Conservation (phyloP, 2,113 vertebrate species). For the Fulica atra region DNA sequence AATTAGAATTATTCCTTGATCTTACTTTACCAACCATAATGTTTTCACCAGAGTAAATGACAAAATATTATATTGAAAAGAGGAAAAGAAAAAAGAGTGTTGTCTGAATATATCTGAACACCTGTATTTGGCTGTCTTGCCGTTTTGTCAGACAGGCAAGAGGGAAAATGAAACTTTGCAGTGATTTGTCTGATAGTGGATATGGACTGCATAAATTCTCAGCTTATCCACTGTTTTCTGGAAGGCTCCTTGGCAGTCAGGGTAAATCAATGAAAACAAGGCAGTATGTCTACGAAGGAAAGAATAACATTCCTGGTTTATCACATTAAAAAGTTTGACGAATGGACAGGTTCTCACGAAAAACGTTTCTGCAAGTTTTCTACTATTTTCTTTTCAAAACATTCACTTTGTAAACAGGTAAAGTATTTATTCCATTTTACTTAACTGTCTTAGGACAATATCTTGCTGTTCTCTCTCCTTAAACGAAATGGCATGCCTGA, state of each 20-base stretch:
- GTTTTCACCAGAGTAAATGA: slow-evolving; percentile 63
- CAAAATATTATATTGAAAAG: slow-evolving; percentile 40
- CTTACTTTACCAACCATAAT: slow-evolving; percentile 55
- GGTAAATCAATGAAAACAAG: neutral
- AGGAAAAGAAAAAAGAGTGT: slow-evolving; percentile 5
- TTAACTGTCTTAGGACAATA: neutral
- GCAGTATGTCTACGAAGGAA: neutral
- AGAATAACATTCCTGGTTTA: neutral
- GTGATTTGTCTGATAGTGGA: slow-evolving; percentile 67
- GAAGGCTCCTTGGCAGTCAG: neutral
- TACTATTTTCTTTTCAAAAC: neutral
- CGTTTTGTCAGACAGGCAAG: slow-evolving; percentile 57
- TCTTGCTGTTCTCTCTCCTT: neutral
- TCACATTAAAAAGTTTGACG: neutral
- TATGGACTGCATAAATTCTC: slow-evolving; percentile 34
- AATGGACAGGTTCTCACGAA: neutral
- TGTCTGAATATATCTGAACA: slow-evolving; percentile 69
- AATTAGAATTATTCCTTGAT: slow-evolving; percentile 63
- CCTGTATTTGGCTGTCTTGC: slow-evolving; percentile 68
- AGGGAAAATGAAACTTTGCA: slow-evolving; percentile 58
- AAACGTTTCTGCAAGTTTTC: neutral
- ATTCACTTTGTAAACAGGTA: neutral
- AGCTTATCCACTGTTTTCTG: slow-evolving; percentile 22
- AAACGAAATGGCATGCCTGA: neutral
- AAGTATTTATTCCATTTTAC: neutral